Conservation (phyloP, 2,113 vertebrate genomes). For the Maccullochella peelii region DNA sequence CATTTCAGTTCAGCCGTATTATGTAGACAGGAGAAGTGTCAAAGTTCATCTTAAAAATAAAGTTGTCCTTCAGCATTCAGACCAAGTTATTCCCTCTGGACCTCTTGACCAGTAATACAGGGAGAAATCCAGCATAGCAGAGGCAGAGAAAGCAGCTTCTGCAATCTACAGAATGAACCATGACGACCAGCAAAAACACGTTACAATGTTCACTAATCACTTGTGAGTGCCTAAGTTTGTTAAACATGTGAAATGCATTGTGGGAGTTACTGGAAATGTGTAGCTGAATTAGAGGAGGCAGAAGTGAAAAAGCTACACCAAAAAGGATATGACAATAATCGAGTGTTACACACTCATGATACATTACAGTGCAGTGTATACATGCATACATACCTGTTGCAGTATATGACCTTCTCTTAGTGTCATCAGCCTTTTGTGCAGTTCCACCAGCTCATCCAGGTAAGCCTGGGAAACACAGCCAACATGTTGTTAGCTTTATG, state of each 20-base stretch:
- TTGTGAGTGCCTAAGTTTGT: background rate
- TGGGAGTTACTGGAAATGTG: background rate
- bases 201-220: conserved; percentile 5
- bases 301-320: background rate
- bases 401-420: conserved; percentile 95
- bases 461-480: conserved; percentile 87
- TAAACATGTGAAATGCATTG: background rate
- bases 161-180: background rate
- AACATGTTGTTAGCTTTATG: background rate
- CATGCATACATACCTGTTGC: conserved; percentile 87
- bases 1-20: background rate
- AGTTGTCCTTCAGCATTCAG: background rate
- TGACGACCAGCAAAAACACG: background rate
- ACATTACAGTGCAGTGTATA: background rate
- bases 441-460: conserved; percentile 96
- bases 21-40: background rate
- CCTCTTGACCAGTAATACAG: background rate
- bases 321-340: background rate
- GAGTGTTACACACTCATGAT: background rate
- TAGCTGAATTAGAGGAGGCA: background rate
- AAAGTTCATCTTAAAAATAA: background rate
- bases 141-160: background rate
- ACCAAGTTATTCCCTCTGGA: background rate
- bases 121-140: background rate
- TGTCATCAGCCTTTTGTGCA: conserved; percentile 97